Evolutionary conservation across 92 coral and sea anemone species (phyloP), one percentile per base, ranked within the genome.

Genomic region (Heliopora coerulea): DNA sequence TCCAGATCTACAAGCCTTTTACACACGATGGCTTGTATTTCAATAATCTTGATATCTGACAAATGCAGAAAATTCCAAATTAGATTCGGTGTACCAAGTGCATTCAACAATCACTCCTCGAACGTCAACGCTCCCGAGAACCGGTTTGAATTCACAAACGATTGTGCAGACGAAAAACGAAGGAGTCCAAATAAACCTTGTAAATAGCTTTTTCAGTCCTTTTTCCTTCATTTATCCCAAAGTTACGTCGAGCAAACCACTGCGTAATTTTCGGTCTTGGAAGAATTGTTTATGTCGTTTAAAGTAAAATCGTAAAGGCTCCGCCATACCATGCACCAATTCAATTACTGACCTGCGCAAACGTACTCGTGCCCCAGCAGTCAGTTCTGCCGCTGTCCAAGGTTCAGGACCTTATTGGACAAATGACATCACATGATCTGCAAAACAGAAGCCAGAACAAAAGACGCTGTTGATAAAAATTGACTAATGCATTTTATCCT

Each of bases 281-380:
- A 54, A 50, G 63, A 70, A 48, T 52, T 70, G 77, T 70, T 70
- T 70, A 70, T 70, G 62, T 70, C 77, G 77, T 70, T 70, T 70
- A 54, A 70, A 70, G 32, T 52, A 30, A 52, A 70, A 8, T 70
- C 63, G 77, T 70, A 70, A 70, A 70, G 31, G 58, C 63, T 70
- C 62, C 62, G 77, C 77, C 77, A 70, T 70, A 52, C 75, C 63
- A 49, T 70, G 48, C 25, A 70, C 62, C 62, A 70, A 70, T 69
- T 70, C 39, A 70, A 52, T 35, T 54, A 52, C 77, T 52, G 77
- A 70, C 49, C 77, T 70, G 77, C 77, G 77, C 77, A 70, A 35
- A 70, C 56, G 32, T n/a, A 26, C 77, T 70, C 77, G 77, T 70
- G 77, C 49, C 77, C 77, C 77, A 70, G 77, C 61, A 70, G 77